Evolutionary conservation across 2,797 vertebrate genomes (phyloP).

Genomic region (Poeciliopsis gracilis): DNA sequence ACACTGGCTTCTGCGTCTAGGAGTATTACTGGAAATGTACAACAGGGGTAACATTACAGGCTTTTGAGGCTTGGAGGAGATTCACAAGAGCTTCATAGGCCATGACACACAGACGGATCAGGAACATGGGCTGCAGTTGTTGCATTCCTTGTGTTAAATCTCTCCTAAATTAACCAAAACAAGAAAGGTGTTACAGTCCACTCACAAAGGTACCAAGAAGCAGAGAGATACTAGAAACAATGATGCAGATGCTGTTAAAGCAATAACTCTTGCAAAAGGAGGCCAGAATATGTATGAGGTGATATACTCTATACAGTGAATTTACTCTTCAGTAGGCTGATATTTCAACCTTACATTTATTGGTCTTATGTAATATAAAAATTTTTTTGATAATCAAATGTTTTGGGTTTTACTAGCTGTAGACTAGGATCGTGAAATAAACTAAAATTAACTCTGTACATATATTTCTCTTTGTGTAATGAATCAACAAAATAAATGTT

Average conservation of each 20-base stretch:
- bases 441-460: not conserved
- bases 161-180: not conserved
- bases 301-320: not conserved
- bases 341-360: not conserved
- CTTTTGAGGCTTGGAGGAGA: not conserved
- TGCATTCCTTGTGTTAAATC: not conserved
- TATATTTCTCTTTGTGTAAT: not conserved
- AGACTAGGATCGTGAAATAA: not conserved
- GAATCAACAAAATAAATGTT: no score
- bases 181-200: not conserved
- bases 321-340: not conserved
- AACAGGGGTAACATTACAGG: not conserved
- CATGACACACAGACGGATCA: not conserved
- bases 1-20: not conserved
- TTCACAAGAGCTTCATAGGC: not conserved
- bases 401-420: not conserved
- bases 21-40: not conserved
- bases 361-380: not conserved
- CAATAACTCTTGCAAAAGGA: not conserved
- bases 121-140: not conserved
- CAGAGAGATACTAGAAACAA: not conserved
- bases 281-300: not conserved
- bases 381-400: not conserved
- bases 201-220: not conserved
- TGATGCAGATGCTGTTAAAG: not conserved